Evolutionary conservation across 2,113 vertebrate species (phyloP), one percentile per base, ranked within the genome.

Genomic region (Leucosticte australis): DNA sequence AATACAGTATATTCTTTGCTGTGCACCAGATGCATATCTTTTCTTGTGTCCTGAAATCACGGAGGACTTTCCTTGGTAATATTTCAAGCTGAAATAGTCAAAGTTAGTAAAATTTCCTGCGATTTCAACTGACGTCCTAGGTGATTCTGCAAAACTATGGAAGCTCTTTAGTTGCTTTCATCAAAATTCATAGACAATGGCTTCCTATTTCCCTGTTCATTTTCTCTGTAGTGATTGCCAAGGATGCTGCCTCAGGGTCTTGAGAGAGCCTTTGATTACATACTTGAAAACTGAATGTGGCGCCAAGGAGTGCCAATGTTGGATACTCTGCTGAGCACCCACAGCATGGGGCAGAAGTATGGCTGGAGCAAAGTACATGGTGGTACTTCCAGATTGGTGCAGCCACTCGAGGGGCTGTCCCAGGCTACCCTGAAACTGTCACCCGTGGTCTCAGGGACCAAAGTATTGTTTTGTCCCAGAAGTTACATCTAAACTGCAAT

Each of bases 381-480:
- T 19, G 39, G 17, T 31, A 27, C 24, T 63, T 52, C 18, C 47
- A 62, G 11, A 35, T 1, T 1, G 2, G 17, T 56, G 46, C 65
- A 53, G n/a, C n/a, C 33, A 46, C 57, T 33, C 0, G 0, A 35
- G 35, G 19, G 41, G 17, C 68, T 68, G 19, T 22, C 59, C 27
- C 19, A 81, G 59, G 33, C 65, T 14, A 8, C 26, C 60, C 60
- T 53, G 35, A 53, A 49, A 30, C 46, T 39, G 41, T 26, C 21
- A 30, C 5, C 3, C 0, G 1, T 24, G 55, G 21, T 24, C 33
- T 80, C 30, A 44, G n/a, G 7, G 31, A 64, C n/a, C 31, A 13
- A 78, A 53, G 24, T 4, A 18, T 6, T 70, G 30, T 16, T 91
- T 65, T 62, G 23, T 20, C 33, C 33, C 49, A 30, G 18, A 47